Conservation (phyloP, 2,888 invertebrate genomes). For the Tolmerus cingulatus region DNA sequence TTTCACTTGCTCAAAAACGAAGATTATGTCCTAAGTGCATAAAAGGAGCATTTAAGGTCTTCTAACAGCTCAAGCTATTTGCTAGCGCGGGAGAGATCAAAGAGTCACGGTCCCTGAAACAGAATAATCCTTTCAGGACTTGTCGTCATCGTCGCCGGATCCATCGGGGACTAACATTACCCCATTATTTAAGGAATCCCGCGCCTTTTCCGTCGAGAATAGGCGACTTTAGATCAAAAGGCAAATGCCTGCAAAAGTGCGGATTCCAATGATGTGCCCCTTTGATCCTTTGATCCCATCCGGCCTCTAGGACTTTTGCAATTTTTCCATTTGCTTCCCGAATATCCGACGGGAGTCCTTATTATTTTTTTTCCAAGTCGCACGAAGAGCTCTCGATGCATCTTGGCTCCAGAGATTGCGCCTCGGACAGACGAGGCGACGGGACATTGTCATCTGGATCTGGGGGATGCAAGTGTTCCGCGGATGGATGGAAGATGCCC, state of each 20-base stretch:
- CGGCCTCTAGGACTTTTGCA: conserved; percentile 3
- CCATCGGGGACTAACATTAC: neutral
- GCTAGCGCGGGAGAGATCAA: neutral
- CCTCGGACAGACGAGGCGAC: neutral
- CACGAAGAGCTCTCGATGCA: neutral
- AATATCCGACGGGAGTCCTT: neutral
- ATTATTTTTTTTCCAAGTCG: neutral
- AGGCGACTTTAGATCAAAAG: conserved; percentile 9
- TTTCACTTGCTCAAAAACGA: neutral
- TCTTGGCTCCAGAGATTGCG: neutral
- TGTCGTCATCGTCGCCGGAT: neutral
- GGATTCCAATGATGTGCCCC: neutral
- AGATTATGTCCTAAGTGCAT: neutral
- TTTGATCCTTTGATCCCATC: conserved; percentile 7
- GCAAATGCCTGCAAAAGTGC: conserved; percentile 1
- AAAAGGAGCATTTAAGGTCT: conserved; percentile 19
- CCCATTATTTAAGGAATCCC: conserved; percentile 6
- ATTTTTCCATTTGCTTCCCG: conserved; percentile 19
- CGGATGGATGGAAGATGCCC: neutral
- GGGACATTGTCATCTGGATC: neutral
- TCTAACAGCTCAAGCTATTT: neutral
- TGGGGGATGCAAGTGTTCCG: neutral
- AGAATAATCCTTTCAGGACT: neutral
- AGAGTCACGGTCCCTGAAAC: neutral
- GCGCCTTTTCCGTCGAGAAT: neutral